phyloP scores from a whole-genome alignment of 2,797 vertebrate species.

The Microctenopoma steveboyesi region DNA sequence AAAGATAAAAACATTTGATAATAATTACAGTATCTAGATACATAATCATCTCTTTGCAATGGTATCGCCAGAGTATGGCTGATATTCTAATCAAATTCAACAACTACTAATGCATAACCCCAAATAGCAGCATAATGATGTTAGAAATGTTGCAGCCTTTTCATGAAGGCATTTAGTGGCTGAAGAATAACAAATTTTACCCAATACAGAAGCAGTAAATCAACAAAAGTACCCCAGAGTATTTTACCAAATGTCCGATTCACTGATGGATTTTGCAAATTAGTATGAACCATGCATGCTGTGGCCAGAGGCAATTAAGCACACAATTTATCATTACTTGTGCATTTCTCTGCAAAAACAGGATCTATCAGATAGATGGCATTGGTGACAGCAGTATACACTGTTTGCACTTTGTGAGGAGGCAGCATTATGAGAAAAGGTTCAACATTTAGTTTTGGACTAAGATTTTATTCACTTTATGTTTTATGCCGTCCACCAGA shows the following conservation, averaged over 20 bases:
- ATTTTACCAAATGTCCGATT: slow-evolving; percentile 41
- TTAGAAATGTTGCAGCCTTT: slow-evolving; percentile 19
- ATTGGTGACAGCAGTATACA: slow-evolving; percentile 5
- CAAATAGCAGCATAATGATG: slow-evolving; percentile 13
- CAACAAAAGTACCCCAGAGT: slow-evolving; percentile 50
- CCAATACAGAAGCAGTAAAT: slow-evolving; percentile 39
- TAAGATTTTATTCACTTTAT: not conserved
- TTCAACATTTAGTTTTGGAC: not conserved
- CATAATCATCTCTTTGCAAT: slow-evolving; percentile 30
- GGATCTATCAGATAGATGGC: slow-evolving; percentile 26
- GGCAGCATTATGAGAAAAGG: not conserved
- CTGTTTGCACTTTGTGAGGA: slow-evolving; percentile 12
- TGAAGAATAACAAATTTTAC: slow-evolving; percentile 33
- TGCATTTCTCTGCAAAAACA: slow-evolving; percentile 33
- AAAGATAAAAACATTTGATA: slow-evolving; percentile 12
- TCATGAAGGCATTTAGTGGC: slow-evolving; percentile 38
- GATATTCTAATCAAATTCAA: slow-evolving; percentile 9
- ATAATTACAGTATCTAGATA: slow-evolving; percentile 10
- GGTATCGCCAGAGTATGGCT: not conserved
- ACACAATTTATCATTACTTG: slow-evolving; percentile 42
- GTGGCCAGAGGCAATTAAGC: slow-evolving; percentile 41
- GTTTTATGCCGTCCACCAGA: not conserved
- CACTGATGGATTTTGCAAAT: slow-evolving; percentile 59
- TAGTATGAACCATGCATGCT: slow-evolving; percentile 44
- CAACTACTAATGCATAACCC: slow-evolving; percentile 13